Base-by-base conservation (phyloP, 2,113 vertebrate genomes). In the Muntiacus muntjak region DNA sequence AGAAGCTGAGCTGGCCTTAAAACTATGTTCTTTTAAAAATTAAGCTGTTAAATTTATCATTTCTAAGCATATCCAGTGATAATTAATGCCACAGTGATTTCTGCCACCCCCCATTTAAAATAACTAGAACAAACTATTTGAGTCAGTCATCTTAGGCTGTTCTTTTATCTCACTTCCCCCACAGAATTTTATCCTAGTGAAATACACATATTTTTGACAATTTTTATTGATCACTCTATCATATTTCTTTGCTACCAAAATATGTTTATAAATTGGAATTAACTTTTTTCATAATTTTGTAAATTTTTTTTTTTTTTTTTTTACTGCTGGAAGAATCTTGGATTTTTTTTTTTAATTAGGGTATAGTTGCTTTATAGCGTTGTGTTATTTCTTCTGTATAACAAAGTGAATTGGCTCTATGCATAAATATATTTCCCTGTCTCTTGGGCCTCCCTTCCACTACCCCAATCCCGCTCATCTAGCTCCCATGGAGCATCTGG, bases 1-100 rank as follows among this genome's bases (percentile, higher is more conserved):
- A 62, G 30, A 28, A 60, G 23, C 25, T 90, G 87, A 81, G 76
- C n/a, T 96, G 26, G 50, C 74, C 54, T 90, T 43, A 87, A 95
- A 88, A 67, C 54, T 43, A 86, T 82, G 19, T 88, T 74, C 40
- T 40, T 79, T 89, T 91, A 52, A 96, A 92, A 97, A 93, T 87
- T 88, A 83, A 93, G 89, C 40, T 47, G n/a, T 87, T 95, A 28
- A 45, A 23, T 78, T 87, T 15, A 28, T 94, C 45, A 88, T 78
- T 89, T 93, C 58, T 12, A 90, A 96, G 71, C 74, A 4, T 79
- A 47, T 81, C 10, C 36, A 40, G 6, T 54, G 13, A 12, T 40
- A 81, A 60, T 43, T 74, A 45, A n/a, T 33, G 33, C 15, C 45
- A 89, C 14, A 71, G 19, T 83, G 23, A 89, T 82, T 91, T 93